Evolutionary conservation across 1,140 invertebrate genomes (phyloP).

Genomic region (Laodelphax striatellus): DNA sequence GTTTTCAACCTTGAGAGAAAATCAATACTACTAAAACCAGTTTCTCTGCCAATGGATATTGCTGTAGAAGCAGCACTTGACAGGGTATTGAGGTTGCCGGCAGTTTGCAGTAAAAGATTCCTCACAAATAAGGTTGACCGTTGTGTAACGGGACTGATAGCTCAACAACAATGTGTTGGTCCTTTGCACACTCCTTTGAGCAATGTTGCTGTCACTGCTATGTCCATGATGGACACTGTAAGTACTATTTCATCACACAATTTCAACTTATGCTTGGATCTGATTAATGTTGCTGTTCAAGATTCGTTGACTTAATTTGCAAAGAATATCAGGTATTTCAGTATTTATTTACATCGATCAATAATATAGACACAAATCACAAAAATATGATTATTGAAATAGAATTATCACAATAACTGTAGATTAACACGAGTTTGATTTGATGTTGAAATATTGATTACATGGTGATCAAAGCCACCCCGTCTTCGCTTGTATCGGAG

Average conservation of each 20-base stretch:
- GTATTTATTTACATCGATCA: no score
- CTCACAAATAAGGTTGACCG: conserved; percentile 91
- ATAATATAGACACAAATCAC: no score
- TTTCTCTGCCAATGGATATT: conserved; percentile 38
- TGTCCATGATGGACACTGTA: conserved; percentile 55
- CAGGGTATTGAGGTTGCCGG: conserved; percentile 73
- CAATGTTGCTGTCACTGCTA: conserved; percentile 85
- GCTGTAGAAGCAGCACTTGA: conserved; percentile 55
- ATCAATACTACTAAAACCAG: conserved; percentile 20
- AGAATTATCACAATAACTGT: no score
- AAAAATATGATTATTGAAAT: no score
- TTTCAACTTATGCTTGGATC: no score
- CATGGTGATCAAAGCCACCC: no score
- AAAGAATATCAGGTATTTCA: no score
- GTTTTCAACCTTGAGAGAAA: conserved; percentile 39
- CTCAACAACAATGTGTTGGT: conserved; percentile 96
- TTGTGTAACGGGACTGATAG: conserved; percentile 90
- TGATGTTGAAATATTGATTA: no score
- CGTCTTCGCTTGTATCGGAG: no score
- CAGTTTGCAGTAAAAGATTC: conserved; percentile 90
- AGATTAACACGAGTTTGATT: no score
- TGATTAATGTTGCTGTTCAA: no score
- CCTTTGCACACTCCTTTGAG: conserved; percentile 89
- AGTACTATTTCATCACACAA: conserved; percentile 24
- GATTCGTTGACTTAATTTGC: no score